Evolutionary conservation across 2,888 invertebrate species (phyloP).

Genomic region (Anarsia innoxiella): DNA sequence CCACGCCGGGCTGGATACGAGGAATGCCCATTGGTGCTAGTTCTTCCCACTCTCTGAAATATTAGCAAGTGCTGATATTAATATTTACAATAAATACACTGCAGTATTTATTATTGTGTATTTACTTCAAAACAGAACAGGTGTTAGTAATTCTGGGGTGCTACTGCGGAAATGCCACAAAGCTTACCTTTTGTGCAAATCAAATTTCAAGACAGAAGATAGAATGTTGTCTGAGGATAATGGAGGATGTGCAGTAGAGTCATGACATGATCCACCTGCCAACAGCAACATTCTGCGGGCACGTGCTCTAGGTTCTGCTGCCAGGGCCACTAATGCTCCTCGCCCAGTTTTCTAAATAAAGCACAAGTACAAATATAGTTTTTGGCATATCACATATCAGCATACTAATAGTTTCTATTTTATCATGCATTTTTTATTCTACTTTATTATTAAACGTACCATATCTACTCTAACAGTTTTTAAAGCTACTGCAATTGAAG

Average conservation of each 20-base stretch:
- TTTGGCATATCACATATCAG: background rate
- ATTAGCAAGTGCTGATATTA: too few species aligned
- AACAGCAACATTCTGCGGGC: conserved; percentile 92
- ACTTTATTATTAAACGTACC: conserved; percentile 33
- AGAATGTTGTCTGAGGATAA: conserved; percentile 88
- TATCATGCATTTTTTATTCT: background rate
- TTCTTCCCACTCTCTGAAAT: conserved; percentile 83
- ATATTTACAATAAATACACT: too few species aligned
- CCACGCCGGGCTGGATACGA: conserved; percentile 91
- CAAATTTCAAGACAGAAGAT: conserved; percentile 88
- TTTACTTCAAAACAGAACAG: too few species aligned
- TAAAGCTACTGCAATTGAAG: conserved; percentile 86
- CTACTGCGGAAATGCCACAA: too few species aligned
- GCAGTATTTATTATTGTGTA: too few species aligned
- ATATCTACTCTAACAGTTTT: conserved; percentile 87
- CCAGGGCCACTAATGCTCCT: conserved; percentile 84
- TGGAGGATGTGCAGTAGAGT: conserved; percentile 84
- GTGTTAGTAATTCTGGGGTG: too few species aligned
- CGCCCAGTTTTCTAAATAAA: conserved; percentile 78
- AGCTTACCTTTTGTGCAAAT: conserved; percentile 80
- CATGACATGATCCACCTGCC: conserved; percentile 91
- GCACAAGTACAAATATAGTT: too few species aligned
- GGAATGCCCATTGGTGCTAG: conserved; percentile 88
- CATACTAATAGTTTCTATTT: background rate
- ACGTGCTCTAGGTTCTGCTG: conserved; percentile 86